Evolutionary conservation across 35 echinoderm and acorn worm genomes (phyloP), one percentile per base, ranked within the genome.

Genomic region (Diadema setosum): DNA sequence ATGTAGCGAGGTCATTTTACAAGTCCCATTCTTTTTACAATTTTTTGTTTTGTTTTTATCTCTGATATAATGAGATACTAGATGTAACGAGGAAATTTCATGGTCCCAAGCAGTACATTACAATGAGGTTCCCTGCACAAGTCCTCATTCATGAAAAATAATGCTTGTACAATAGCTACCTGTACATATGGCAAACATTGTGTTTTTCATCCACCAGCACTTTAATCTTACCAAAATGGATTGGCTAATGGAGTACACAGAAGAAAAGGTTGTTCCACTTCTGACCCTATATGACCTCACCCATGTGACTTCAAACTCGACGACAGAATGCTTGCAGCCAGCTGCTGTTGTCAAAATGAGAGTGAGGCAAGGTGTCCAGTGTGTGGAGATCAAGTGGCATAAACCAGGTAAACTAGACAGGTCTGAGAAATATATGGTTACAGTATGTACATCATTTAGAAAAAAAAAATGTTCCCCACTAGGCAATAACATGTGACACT

Each of bases 241-340:
- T 26, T 99, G 96, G 96, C 86, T 90, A 27, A 61, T 84, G 20
- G 93, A 87, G 34, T 99, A 99, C 83, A 99, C 92, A 0, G 39
- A 86, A 35, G 89, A 92, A 52, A 99, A 99, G 57, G 93, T 99
- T 12, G 37, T 99, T 58, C 88, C 93, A 32, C 34, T 99, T 16
- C 45, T 95, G 20, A 92, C 90, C 25, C 46, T 92, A 36, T 87
- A 82, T 20, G 86, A 99, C 61, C 86, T 99, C 15, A 81, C 49
- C 18, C 58, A 81, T 63, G 17, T 90, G 29, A 56, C 55, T 17
- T 26, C 46, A 50, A 30, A 67, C 34, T 35, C 52, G 4, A 39
- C 35, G 1, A 42, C 27, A 21, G 39, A 42, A 16, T 75, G 31
- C 18, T 32, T 95, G 44, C 52, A 59, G 43, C 82, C 82, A 9